A percentile compares a stretch with the other conserved stretches of the same genome.
Evolutionary conservation across 2,797 vertebrate genomes (phyloP).

Genomic region (Rhinichthys osculus): DNA sequence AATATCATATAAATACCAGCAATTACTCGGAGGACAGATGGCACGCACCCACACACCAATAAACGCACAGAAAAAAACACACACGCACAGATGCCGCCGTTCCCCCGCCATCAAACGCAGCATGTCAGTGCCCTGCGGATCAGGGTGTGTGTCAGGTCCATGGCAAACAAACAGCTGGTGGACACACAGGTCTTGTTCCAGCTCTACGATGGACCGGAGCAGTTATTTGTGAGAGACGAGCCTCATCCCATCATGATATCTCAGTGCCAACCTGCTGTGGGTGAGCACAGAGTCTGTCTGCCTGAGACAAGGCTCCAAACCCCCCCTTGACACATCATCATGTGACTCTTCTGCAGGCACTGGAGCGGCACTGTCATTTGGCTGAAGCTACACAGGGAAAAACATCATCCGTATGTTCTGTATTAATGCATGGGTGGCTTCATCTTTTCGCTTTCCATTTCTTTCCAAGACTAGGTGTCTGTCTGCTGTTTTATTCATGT

Average conservation of each 20-base stretch:
- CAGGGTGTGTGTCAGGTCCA: slow-evolving; percentile 45
- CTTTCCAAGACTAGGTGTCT: background rate
- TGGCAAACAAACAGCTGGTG: slow-evolving; percentile 60
- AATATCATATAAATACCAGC: slow-evolving; percentile 60
- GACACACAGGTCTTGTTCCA: slow-evolving; percentile 54
- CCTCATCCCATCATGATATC: slow-evolving; percentile 23
- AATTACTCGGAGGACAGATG: slow-evolving; percentile 46
- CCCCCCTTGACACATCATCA: slow-evolving; percentile 45
- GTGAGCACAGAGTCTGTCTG: slow-evolving; percentile 34
- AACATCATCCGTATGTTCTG: slow-evolving; percentile 48
- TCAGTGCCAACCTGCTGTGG: slow-evolving; percentile 37
- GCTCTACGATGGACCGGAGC: slow-evolving; percentile 49
- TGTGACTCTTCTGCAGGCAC: slow-evolving; percentile 50
- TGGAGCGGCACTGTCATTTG: slow-evolving; percentile 45
- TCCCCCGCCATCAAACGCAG: slow-evolving; percentile 37
- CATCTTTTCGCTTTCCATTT: slow-evolving; percentile 42
- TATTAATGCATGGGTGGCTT: slow-evolving; percentile 41
- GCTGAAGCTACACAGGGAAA: slow-evolving; percentile 33
- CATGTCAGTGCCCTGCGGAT: slow-evolving; percentile 47
- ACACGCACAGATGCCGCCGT: slow-evolving; percentile 31
- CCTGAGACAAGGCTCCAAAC: slow-evolving; percentile 45
- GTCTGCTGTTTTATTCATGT: slow-evolving; percentile 60
- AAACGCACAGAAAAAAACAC: slow-evolving; percentile 21
- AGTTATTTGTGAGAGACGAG: slow-evolving; percentile 25
- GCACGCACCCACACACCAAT: slow-evolving; percentile 26